phyloP scores from a whole-genome alignment of 2,888 invertebrate species.

The Plagodis pulveraria region DNA sequence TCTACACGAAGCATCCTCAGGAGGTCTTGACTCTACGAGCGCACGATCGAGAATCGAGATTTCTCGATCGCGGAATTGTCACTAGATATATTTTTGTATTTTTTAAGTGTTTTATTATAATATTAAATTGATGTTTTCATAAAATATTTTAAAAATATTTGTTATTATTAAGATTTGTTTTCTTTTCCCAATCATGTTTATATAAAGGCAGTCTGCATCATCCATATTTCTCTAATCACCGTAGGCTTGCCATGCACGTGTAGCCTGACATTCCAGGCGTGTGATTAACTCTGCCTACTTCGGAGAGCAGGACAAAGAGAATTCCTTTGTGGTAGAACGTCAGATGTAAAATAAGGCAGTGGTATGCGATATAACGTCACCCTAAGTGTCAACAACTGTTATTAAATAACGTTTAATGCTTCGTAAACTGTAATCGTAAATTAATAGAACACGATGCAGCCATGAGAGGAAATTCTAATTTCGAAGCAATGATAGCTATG shows the following conservation, averaged over 20 bases:
- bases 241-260: conserved; percentile 42
- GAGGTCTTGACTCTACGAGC: too few relatives aligned
- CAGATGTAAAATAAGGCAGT: conserved; percentile 37
- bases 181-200: conserved; percentile 7
- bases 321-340: conserved; percentile 49
- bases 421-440: not conserved
- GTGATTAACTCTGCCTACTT: conserved; percentile 59
- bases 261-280: conserved; percentile 52
- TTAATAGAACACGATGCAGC: not conserved
- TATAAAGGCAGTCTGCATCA: conserved; percentile 13
- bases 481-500: too few relatives aligned
- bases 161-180: too few relatives aligned
- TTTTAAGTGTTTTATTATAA: too few relatives aligned
- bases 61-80: too few relatives aligned
- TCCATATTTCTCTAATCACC: conserved; percentile 26
- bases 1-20: too few relatives aligned
- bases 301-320: conserved; percentile 56
- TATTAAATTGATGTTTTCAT: too few relatives aligned
- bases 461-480: too few relatives aligned
- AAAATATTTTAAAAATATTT: too few relatives aligned
- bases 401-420: not conserved
- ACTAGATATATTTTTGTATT: too few relatives aligned
- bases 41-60: too few relatives aligned
- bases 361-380: conserved; percentile 32
- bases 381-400: conserved; percentile 5